A percentile compares a stretch with the other conserved stretches of the same genome.
Conservation (phyloP, 2,797 vertebrate genomes). For the Vultur gryphus region DNA sequence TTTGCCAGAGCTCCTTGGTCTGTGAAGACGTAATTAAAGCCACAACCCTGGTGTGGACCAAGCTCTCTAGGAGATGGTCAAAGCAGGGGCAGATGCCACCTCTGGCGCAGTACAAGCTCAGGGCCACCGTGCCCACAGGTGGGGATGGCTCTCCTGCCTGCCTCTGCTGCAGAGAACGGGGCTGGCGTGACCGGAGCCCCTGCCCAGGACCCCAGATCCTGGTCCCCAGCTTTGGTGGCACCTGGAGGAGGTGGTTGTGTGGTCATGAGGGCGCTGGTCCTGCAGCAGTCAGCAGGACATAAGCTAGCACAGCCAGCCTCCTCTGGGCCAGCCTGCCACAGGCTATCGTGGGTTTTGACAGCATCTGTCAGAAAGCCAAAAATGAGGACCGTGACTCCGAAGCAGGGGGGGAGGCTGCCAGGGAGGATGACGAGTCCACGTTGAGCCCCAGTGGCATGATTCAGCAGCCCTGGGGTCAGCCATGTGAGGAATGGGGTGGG, state of each 20-base stretch:
- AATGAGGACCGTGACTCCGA: neutral
- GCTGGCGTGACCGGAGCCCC: fast-evolving
- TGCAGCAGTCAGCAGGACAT: fast-evolving
- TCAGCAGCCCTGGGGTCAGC: constrained; percentile 23
- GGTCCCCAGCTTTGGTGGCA: neutral
- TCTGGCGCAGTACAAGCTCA: fast-evolving
- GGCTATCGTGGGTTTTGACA: neutral
- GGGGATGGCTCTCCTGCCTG: fast-evolving
- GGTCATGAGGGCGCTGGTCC: neutral
- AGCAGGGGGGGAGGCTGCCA: neutral
- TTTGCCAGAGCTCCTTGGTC: neutral
- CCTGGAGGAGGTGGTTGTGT: neutral
- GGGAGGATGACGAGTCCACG: neutral
- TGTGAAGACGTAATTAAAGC: neutral
- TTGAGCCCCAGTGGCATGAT: neutral
- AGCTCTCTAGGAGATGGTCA: neutral
- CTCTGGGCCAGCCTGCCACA: neutral
- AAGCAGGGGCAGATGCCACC: neutral
- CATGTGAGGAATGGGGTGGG: neutral
- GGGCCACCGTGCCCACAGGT: neutral
- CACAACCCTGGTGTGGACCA: neutral
- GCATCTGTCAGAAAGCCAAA: neutral
- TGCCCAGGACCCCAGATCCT: neutral
- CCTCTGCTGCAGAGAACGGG: neutral
- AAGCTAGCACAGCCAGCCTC: neutral